Base-by-base conservation (phyloP, 2,888 invertebrate species). In the Plagodis dolabraria region DNA sequence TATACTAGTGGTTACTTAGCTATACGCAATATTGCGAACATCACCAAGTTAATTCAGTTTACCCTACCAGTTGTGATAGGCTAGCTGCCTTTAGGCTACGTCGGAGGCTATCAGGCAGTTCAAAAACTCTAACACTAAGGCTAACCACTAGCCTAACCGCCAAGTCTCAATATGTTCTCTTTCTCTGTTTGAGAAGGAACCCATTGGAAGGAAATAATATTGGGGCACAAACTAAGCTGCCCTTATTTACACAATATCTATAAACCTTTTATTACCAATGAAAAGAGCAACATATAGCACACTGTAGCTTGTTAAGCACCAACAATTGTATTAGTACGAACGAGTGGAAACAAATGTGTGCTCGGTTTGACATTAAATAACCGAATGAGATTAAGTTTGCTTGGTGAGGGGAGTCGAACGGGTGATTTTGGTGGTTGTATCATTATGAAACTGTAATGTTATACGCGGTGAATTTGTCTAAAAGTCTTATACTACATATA, bases 261-360 rank as follows among this genome's bases (percentile, higher is more conserved):
- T 89, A 89, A 90, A 83, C 86, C 84, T 79, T 83, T 90, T 89
- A 87, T 79, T 60, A 58, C 73, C 78, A 10, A 40, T 10, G 10
- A 87, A 92, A 92, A 89, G 92, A 90, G 86, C 92, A 92, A 67
- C 82, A 67, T 72, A 50, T 12, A 53, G 53, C 58, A 47, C 53
- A 43, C 35, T 47, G 83, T 85, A 88, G 79, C 80, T 76, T 78
- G 85, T 86, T 85, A 82, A 69, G 66, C 61, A 68, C 70, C 74
- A 63, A 71, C 84, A 89, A 89, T 89, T 84, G 82, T 80, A 86
- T 91, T 90, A 89, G 74, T 70, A 69, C 77, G 79, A 72, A 72
- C 76, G 78, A 76, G 81, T 79, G 76, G 77, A 70, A 82, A 79
- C 84, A 87, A 89, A 86, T 86, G 86, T 77, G 71, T 79, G 73